Evolutionary conservation across 30 jellyfish, hydroid and myxozoan genomes (phyloP), one percentile per base, ranked within the genome.

Genomic region (Hydra vulgaris): DNA sequence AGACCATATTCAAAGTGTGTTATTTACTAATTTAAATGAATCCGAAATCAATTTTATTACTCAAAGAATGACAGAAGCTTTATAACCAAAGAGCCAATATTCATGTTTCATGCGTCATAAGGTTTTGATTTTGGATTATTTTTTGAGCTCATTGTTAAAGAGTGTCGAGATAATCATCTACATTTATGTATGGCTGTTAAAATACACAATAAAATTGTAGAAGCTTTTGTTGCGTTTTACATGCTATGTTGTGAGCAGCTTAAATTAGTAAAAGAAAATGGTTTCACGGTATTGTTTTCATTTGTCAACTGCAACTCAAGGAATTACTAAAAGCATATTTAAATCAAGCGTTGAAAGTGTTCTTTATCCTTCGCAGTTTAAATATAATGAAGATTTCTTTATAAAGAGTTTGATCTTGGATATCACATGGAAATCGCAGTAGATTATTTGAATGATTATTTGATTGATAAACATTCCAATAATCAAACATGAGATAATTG

Each of bases 131-230:
- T 23, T 71, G 21, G 1, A 71, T 23, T 23, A 23, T 12, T 15
- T 71, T 71, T 71, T 20, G 5, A 23, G 21, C 17, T 23, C 20
- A 15, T 71, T 15, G 26, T 20, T 23, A 71, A 17, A 71, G 27
- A 71, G 27, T 71, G 79, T 20, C 27, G 53, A 53, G 56, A 53
- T 15, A 71, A 71, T 20, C 53, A 71, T 7, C 79, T 27, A 20
- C n/a, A 27, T 17, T 71, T 23, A 27, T 27, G 79, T 5, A 20
- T 53, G 56, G 79, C 53, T 0, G 26, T 53, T 15, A 71, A 71
- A 71, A 71, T 71, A 17, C 56, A 53, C 56, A 71, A 71, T 71
- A 53, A 20, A 23, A 71, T 71, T 71, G 79, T 71, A 21, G 79
- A 27, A 12, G 79, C 26, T 53, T 27, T 71, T 27, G n/a, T 71